phyloP scores from a whole-genome alignment of 2,113 vertebrate genomes.

The Phyllopteryx taeniolatus region DNA sequence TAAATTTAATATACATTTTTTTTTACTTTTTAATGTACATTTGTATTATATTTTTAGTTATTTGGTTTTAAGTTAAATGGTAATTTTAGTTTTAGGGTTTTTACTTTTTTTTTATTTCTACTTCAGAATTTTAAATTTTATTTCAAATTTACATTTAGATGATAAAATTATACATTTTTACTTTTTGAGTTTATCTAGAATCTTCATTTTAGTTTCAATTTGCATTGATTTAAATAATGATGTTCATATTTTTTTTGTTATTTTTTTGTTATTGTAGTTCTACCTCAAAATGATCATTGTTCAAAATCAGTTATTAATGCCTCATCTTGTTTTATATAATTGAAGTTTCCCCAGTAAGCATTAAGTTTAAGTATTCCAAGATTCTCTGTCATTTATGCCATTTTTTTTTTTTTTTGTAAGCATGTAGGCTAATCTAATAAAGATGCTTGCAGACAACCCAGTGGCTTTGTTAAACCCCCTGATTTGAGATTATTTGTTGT shows the following conservation, averaged over 20 bases:
- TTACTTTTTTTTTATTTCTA: neutral
- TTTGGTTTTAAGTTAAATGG: neutral
- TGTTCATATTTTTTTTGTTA: neutral
- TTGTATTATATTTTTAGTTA: neutral
- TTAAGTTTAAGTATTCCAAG: conserved; percentile 9
- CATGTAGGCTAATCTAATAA: conserved; percentile 59
- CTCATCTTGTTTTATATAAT: neutral
- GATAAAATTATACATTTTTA: neutral
- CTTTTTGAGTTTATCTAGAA: neutral
- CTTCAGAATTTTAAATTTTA: neutral
- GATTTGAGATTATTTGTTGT: conserved; percentile 20
- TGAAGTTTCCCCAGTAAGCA: neutral
- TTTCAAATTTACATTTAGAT: neutral
- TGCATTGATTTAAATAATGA: neutral
- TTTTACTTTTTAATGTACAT: too few species aligned
- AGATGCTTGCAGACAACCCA: conserved; percentile 22
- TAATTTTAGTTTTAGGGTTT: neutral
- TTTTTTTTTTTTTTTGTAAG: conserved; percentile 53
- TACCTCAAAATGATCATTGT: neutral
- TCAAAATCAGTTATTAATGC: neutral
- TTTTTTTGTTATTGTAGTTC: neutral
- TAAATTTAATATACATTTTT: neutral
- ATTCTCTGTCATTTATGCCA: conserved; percentile 12
- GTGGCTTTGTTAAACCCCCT: conserved; percentile 20
- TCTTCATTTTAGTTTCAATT: neutral